A percentile compares a stretch with the other conserved stretches of the same genome.
These are phyloP conservation scores for Holacanthus passer DNA, from an alignment of 2,113 vertebrate species.

Conservation along the genomic window DNA sequence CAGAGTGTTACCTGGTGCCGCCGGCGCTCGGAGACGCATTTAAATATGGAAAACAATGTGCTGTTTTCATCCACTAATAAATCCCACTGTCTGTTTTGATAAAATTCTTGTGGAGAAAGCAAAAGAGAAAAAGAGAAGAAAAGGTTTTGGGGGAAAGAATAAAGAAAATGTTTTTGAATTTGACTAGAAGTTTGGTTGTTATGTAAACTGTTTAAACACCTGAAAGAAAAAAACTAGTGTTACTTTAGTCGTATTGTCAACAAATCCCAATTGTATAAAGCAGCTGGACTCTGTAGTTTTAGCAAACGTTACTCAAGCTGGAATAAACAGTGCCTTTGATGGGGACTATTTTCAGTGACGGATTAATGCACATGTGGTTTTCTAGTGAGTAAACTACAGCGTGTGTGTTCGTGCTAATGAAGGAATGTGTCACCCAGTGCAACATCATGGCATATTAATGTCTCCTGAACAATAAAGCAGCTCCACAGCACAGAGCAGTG, in stretches of 20 bases:
- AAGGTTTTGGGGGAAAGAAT: background rate
- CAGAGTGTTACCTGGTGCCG: slow-evolving; percentile 21
- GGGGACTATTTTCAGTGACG: background rate
- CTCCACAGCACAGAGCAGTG: background rate
- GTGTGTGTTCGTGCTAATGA: background rate
- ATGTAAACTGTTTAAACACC: background rate
- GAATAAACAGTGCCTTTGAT: background rate
- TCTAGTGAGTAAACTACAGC: background rate
- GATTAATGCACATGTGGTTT: background rate
- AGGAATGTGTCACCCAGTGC: background rate
- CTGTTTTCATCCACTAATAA: slow-evolving; percentile 1
- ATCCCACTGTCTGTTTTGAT: background rate
- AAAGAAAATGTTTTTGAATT: background rate
- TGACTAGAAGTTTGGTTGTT: background rate
- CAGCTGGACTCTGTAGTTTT: background rate
- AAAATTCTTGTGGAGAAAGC: background rate
- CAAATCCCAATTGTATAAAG: slow-evolving; percentile 11
- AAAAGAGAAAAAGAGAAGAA: background rate
- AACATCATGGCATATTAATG: background rate
- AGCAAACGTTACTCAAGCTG: background rate
- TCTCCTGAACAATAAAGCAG: background rate
- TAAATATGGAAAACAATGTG: slow-evolving; percentile 6
- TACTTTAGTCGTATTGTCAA: background rate
- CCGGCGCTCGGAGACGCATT: background rate
- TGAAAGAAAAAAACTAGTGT: background rate